phyloP scores from a whole-genome alignment of 1,140 invertebrate genomes.

The Cyclina sinensis region DNA sequence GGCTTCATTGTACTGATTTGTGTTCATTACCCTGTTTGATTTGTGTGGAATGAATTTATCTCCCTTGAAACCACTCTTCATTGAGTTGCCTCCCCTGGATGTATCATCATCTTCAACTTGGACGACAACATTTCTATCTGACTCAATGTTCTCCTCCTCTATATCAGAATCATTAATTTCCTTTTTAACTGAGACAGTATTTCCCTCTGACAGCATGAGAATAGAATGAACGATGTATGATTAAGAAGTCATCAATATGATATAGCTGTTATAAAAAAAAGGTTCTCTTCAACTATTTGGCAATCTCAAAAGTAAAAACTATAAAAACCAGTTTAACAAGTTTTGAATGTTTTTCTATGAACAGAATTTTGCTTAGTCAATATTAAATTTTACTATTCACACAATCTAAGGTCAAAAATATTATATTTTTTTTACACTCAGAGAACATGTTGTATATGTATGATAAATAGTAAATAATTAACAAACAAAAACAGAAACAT shows the following conservation, averaged over 20 bases:
- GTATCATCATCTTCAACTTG: constrained; percentile 61
- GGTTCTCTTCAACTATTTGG: no score
- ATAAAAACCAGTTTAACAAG: no score
- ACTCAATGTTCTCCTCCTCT: constrained; percentile 40
- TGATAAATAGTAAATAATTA: no score
- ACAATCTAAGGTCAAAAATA: no score
- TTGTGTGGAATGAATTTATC: constrained; percentile 61
- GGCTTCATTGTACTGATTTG: neutral
- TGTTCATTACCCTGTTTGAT: constrained; percentile 21
- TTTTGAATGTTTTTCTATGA: no score
- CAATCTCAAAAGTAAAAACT: no score
- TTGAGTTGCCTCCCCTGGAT: constrained; percentile 40
- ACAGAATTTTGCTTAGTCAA: no score
- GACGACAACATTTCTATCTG: constrained; percentile 56
- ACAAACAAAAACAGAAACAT: no score
- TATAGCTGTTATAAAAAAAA: no score
- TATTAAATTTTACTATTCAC: no score
- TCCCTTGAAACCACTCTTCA: constrained; percentile 25
- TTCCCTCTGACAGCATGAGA: constrained; percentile 50
- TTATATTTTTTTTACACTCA: no score
- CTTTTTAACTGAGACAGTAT: constrained; percentile 19
- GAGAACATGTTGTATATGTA: no score
- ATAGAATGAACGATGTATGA: neutral
- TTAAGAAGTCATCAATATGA: neutral
- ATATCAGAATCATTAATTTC: constrained; percentile 23